Evolutionary conservation across 2,888 invertebrate species (phyloP), one percentile per base, ranked within the genome.

Genomic region (Chalcosyrphus nemorum): DNA sequence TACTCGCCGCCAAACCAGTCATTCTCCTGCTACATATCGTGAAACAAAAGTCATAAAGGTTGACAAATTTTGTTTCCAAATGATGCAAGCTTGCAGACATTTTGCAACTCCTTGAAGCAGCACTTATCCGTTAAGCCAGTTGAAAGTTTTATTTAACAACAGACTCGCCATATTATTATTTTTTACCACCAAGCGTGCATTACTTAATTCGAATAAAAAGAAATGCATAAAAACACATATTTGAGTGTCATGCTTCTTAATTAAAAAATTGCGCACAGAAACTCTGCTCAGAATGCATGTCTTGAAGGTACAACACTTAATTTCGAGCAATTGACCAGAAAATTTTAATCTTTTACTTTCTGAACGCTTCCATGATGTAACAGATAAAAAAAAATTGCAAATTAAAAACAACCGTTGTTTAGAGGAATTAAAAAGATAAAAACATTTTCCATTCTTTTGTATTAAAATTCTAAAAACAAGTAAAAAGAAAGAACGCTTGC

Each of bases 301-400:
- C 50, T 52, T 2, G 2, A 2, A 27, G 15, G 15, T 15, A 52
- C 15, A 66, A 38, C 43, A 32, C 21, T 57, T 21, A 47, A 38
- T 4, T 7, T 19, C 4, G 17, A 41, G n/a, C 59, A 52, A 59
- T 59, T 47, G 57, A 59, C 59, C 57, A 29, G 59, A 71, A 71
- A 71, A 50, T 41, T 19, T 7, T n/a, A n/a, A n/a, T n/a, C n/a
- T n/a, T n/a, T n/a, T n/a, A n/a, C n/a, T n/a, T n/a, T n/a, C n/a
- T n/a, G n/a, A 21, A 3, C 38, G 17, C 13, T n/a, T 19, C 32
- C 45, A 71, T 59, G 57, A 71, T 47, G 71, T 47, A 63, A 47
- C 17, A 19, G 32, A 45, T 45, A n/a, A 17, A 45, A 43, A n/a
- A 17, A 45, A 43, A 6, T n/a, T 19, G 17, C 43, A 41, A 24